phyloP scores from a whole-genome alignment of 2,888 invertebrate species.

The Chymomyza fuscimana region DNA sequence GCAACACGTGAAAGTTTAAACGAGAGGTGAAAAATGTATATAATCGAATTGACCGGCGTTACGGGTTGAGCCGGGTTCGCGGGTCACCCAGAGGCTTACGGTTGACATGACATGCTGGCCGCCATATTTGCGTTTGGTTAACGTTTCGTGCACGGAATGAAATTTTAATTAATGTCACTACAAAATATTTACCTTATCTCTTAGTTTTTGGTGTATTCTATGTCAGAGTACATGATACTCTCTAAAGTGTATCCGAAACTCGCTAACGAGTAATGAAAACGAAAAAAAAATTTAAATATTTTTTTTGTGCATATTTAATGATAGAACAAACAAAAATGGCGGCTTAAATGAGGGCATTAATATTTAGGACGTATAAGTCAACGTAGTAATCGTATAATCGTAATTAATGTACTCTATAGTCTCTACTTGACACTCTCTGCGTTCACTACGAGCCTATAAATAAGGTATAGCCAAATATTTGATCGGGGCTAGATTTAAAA shows the following conservation, averaged over 20 bases:
- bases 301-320: too few relatives aligned
- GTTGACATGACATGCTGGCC: constrained; percentile 44
- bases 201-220: neutral
- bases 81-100: constrained; percentile 36
- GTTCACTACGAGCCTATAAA: too few relatives aligned
- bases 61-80: constrained; percentile 5
- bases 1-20: constrained; percentile 68
- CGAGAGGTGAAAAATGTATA: constrained; percentile 73
- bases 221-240: neutral
- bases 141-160: constrained; percentile 57
- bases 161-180: constrained; percentile 72
- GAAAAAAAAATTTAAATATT: too few relatives aligned
- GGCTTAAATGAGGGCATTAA: too few relatives aligned
- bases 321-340: too few relatives aligned
- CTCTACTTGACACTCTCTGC: too few relatives aligned
- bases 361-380: too few relatives aligned
- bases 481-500: too few relatives aligned
- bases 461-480: too few relatives aligned
- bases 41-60: constrained; percentile 69
- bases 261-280: neutral
- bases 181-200: constrained; percentile 42
- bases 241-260: neutral
- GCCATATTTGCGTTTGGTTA: constrained; percentile 19
- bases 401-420: too few relatives aligned
- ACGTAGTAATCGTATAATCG: too few relatives aligned